Evolutionary conservation across 2,113 vertebrate genomes (phyloP), one percentile per base, ranked within the genome.

Genomic region (Hippocampus mohnikei): DNA sequence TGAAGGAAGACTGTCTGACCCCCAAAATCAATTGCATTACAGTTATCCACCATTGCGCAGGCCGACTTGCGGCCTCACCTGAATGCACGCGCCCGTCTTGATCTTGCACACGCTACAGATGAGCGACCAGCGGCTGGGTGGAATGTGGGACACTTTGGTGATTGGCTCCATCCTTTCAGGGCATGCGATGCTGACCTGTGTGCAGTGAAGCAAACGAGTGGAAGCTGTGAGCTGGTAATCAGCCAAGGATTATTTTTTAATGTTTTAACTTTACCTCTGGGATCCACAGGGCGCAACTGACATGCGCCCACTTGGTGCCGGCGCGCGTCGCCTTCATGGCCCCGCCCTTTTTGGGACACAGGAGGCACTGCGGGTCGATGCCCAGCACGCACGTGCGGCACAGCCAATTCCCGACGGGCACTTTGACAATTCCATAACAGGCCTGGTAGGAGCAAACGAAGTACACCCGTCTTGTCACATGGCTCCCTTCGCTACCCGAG

Each of bases 121-220:
- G 82, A 99, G 93, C 74, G 96, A 95, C 97, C 97, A 99, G 77
- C 97, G 94, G 80, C 96, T 98, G 46, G 95, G 95, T 0, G 97
- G 97, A 84, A 99, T 97, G 84, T 98, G 97, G 73, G 97, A 99
- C 55, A 99, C 92, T 88, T 99, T 99, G 46, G 96, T 99, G 88
- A 99, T 96, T 52, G 96, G 97, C 81, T 99, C 97, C 97, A 99
- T 99, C 79, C 96, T 94, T 87, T 98, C 97, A 4, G 97, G 97
- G 83, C 96, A 99, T 40, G 96, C 96, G 56, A 99, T 99, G 88
- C 95, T 98, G 69, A 99, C 97, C 97, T 99, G 75, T n/a, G 74
- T 97, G 75, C 27, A 75, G 33, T 23, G 46, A 63, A 58, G 77
- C 13, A 42, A n/a, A 1, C n/a, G 21, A 46, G 40, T 33, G 15